phyloP scores from a whole-genome alignment of 2,113 vertebrate genomes.

The Sigmodon hispidus region DNA sequence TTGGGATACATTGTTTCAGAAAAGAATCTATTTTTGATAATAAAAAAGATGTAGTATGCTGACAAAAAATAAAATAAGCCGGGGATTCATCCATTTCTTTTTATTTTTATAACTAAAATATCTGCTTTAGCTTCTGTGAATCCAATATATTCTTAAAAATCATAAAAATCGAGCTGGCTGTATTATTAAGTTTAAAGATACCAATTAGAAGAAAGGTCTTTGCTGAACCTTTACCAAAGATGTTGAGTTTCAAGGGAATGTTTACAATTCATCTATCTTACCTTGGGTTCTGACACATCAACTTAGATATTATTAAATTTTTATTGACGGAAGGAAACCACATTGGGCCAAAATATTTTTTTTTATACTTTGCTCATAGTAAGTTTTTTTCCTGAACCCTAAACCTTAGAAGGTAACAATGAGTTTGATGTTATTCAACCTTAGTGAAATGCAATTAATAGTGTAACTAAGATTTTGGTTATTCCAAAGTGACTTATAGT shows the following conservation, averaged over 20 bases:
- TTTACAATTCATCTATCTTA: constrained; percentile 41
- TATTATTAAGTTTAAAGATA: constrained; percentile 32
- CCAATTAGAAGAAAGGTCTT: not conserved
- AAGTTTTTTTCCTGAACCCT: not conserved
- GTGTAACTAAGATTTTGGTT: not conserved
- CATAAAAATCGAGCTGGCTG: not conserved
- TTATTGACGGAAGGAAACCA: constrained; percentile 42
- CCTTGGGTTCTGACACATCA: not conserved
- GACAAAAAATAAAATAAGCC: constrained; percentile 27
- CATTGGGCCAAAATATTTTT: not conserved
- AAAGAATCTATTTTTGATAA: not conserved
- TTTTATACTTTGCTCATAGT: not conserved
- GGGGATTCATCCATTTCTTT: not conserved
- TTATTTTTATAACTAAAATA: constrained; percentile 19
- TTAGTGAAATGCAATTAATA: not conserved
- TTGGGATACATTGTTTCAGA: not conserved
- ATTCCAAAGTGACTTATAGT: not conserved
- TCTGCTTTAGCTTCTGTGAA: not conserved
- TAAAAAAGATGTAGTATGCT: not conserved
- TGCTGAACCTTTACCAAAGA: not conserved
- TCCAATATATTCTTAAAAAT: constrained; percentile 28
- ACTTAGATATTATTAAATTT: constrained; percentile 36
- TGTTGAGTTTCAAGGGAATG: not conserved
- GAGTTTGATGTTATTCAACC: not conserved
- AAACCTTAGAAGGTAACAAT: not conserved